Percentiles rank a stretch among this genome's conserved stretches.
phyloP scores from a whole-genome alignment of 1,140 invertebrate species.

The Hermetia illucens region DNA sequence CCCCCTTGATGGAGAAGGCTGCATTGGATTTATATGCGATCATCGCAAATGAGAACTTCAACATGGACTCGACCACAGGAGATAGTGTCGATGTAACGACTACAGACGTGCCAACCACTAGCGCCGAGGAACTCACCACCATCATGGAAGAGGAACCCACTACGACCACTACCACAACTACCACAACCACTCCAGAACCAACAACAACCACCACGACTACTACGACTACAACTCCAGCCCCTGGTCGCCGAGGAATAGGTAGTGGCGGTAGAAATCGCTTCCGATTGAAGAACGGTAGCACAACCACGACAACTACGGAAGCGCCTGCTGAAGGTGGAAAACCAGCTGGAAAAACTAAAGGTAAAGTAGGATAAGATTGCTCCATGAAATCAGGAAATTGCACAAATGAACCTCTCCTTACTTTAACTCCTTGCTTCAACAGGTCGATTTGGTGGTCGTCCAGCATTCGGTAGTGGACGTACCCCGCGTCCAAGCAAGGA shows the following conservation, averaged over 20 bases:
- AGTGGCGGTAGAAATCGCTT: slow-evolving; percentile 20
- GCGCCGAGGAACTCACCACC: slow-evolving; percentile 29
- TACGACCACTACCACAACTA: slow-evolving; percentile 39
- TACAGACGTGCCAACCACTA: slow-evolving; percentile 22
- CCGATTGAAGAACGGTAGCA: slow-evolving; percentile 28
- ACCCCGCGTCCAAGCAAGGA: slow-evolving; percentile 13
- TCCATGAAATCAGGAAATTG: no score
- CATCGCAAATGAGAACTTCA: slow-evolving; percentile 56
- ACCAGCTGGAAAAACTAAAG: slow-evolving; percentile 18
- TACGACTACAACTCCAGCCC: slow-evolving; percentile 36
- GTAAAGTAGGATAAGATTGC: not conserved
- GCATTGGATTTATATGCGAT: slow-evolving; percentile 67
- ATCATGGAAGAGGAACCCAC: slow-evolving; percentile 22
- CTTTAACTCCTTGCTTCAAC: not conserved
- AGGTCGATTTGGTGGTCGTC: slow-evolving; percentile 28
- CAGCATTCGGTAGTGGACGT: slow-evolving; percentile 24
- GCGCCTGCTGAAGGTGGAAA: slow-evolving; percentile 15
- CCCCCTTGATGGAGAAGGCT: slow-evolving; percentile 62
- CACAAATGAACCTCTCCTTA: no score
- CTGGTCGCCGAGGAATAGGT: slow-evolving; percentile 14
- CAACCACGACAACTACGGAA: slow-evolving; percentile 28
- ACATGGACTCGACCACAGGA: slow-evolving; percentile 37
- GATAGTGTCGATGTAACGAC: slow-evolving; percentile 20
- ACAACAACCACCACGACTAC: slow-evolving; percentile 42
- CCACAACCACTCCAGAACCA: slow-evolving; percentile 33